A percentile compares a stretch with the other conserved stretches of the same genome.
Conservation (phyloP, 2,888 invertebrate genomes). For the Acrobasis consociella region DNA sequence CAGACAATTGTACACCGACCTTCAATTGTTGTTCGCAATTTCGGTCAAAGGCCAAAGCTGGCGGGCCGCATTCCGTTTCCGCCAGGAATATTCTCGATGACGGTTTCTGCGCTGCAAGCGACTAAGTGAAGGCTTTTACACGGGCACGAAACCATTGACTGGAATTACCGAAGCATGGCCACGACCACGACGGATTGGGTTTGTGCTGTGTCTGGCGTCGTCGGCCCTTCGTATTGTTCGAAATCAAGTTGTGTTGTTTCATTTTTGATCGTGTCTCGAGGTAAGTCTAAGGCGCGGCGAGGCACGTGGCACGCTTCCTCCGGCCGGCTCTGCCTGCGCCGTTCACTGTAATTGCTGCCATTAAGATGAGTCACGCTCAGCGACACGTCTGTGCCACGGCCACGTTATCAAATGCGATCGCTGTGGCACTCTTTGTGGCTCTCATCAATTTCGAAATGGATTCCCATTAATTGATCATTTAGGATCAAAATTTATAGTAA, state of each 20-base stretch:
- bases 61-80: constrained; percentile 39
- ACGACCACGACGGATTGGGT: constrained; percentile 31
- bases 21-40: constrained; percentile 59
- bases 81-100: constrained; percentile 43
- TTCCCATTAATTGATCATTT: not conserved
- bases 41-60: constrained; percentile 37
- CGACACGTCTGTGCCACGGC: constrained; percentile 67
- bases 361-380: constrained; percentile 81
- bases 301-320: constrained; percentile 62
- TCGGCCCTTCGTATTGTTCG: constrained; percentile 29
- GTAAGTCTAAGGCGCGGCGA: constrained; percentile 26
- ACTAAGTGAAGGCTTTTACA: constrained; percentile 33
- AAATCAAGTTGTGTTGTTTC: constrained; percentile 35
- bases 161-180: constrained; percentile 38
- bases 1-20: constrained; percentile 57
- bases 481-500: not conserved
- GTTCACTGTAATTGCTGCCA: constrained; percentile 71
- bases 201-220: constrained; percentile 32
- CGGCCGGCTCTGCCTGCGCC: constrained; percentile 50
- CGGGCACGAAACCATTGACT: constrained; percentile 32
- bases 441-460: constrained; percentile 4
- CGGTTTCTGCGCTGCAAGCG: constrained; percentile 28
- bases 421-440: constrained; percentile 42
- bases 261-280: constrained; percentile 35
- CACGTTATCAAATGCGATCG: constrained; percentile 67